Evolutionary conservation across 23 tunicate genomes (phyloP).

Genomic region (Clavelina lepadiformis): DNA sequence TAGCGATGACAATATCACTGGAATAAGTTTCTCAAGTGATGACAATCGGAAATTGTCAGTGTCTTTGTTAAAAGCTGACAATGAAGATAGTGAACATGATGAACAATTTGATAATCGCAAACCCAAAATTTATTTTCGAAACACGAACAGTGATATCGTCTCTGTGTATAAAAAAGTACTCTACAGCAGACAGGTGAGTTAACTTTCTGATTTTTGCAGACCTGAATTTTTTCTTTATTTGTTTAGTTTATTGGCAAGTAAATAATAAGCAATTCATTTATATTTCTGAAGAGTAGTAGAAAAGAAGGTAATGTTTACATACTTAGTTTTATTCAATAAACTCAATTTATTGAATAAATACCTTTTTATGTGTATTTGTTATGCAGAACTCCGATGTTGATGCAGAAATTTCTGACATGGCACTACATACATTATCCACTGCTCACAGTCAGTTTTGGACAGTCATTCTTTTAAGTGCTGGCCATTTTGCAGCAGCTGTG

Average conservation of each 20-base stretch:
- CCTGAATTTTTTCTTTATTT: neutral
- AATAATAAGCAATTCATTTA: neutral
- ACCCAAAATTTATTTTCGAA: conserved; percentile 73
- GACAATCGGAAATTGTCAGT: conserved; percentile 9
- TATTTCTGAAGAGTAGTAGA: too few relatives aligned
- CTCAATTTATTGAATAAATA: too few relatives aligned
- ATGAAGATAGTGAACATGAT: conserved; percentile 16
- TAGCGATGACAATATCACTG: conserved; percentile 19
- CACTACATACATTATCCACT: neutral
- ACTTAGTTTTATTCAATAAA: too few relatives aligned
- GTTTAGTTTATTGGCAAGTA: neutral
- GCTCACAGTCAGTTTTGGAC: conserved; percentile 24
- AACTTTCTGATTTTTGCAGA: neutral
- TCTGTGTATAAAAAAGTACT: conserved; percentile 64
- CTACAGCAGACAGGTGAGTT: conserved; percentile 24
- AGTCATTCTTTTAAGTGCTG: conserved; percentile 65
- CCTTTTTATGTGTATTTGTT: too few relatives aligned
- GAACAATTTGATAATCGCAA: conserved; percentile 35
- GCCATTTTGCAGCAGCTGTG: conserved; percentile 88
- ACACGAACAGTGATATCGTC: conserved; percentile 25
- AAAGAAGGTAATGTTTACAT: too few relatives aligned
- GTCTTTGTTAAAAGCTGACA: conserved; percentile 28
- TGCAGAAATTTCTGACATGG: neutral
- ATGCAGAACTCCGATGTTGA: conserved; percentile 8
- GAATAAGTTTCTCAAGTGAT: conserved; percentile 1